Base-by-base conservation (phyloP, 2,797 vertebrate genomes). In the Crenuchus spilurus region DNA sequence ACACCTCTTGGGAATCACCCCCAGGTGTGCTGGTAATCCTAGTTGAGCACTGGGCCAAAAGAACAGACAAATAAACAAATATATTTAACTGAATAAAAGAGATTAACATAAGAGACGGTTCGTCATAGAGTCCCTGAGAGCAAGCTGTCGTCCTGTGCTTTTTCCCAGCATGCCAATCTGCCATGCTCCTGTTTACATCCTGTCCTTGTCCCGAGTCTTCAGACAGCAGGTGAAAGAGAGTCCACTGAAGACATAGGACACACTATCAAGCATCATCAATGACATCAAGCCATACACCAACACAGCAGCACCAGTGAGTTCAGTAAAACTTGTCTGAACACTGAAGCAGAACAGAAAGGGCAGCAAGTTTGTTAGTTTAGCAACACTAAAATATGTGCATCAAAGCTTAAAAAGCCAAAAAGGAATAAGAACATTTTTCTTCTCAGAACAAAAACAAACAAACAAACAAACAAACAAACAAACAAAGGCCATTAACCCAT, bases 81-180 rank as follows among this genome's bases (percentile, higher is more conserved):
- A 72, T 39, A 51, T 24, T 42, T n/a, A n/a, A n/a, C n/a, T n/a
- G n/a, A n/a, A n/a, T n/a, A n/a, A 78, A 55, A 69, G 61, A 82
- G 33, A 76, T 1, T 51, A 22, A 26, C 67, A 55, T 70, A 80
- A 67, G 67, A 81, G 78, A 76, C 79, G 55, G 79, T 68, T 80
- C 72, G 78, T 66, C 46, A 51, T 72, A 63, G 75, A 67, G 55
- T 49, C 67, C 66, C 76, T 20, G 74, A 76, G 79, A 80, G 75
- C 80, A 84, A 83, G 83, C 85, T 80, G 85, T 88, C 82, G 81
- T 74, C 82, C 60, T 28, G 24, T 57, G 20, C 55, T 11, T 28
- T 48, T 52, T 88, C 87, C 65, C 90, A 91, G 89, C 88, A 89
- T 83, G 88, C 86, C 90, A 90, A 91, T 89, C 90, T 91, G 88